Evolutionary conservation across 2,888 invertebrate species (phyloP).

Genomic region (Steinernema hermaphroditum): DNA sequence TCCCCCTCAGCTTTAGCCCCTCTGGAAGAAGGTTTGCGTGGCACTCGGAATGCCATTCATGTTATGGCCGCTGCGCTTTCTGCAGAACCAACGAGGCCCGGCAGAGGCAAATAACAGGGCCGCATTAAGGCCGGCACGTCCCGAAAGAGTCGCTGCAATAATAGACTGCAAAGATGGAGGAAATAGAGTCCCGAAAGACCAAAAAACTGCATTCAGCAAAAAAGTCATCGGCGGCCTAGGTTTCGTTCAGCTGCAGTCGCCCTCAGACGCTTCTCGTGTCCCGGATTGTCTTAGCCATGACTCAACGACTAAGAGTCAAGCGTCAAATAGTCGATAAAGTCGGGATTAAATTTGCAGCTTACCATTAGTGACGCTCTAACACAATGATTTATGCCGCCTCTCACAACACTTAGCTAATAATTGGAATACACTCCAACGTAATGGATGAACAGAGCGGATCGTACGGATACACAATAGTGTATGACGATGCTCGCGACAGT

Average conservation of each 20-base stretch:
- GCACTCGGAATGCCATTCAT: too few relatives aligned
- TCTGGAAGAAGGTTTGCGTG: too few relatives aligned
- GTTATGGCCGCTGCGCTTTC: too few relatives aligned
- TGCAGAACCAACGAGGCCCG: not conserved
- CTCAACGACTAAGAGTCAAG: not conserved
- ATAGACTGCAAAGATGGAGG: not conserved
- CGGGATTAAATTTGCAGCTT: not conserved
- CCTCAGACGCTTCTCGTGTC: slow-evolving; percentile 1
- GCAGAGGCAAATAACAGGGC: not conserved
- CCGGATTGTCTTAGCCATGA: not conserved
- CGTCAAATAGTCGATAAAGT: not conserved
- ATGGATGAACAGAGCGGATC: too few relatives aligned
- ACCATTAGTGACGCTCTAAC: not conserved
- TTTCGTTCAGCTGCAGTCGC: not conserved
- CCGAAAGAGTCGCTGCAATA: not conserved
- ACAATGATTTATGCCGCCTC: too few relatives aligned
- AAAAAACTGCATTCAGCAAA: not conserved
- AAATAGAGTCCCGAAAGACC: not conserved
- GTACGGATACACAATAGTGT: too few relatives aligned
- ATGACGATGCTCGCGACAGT: too few relatives aligned
- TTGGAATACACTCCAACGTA: too few relatives aligned
- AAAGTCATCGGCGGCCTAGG: not conserved
- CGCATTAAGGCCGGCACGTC: not conserved
- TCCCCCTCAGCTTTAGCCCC: too few relatives aligned
- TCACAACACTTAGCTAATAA: too few relatives aligned